Evolutionary conservation across 2,797 vertebrate species (phyloP).

Genomic region (Carapus acus): DNA sequence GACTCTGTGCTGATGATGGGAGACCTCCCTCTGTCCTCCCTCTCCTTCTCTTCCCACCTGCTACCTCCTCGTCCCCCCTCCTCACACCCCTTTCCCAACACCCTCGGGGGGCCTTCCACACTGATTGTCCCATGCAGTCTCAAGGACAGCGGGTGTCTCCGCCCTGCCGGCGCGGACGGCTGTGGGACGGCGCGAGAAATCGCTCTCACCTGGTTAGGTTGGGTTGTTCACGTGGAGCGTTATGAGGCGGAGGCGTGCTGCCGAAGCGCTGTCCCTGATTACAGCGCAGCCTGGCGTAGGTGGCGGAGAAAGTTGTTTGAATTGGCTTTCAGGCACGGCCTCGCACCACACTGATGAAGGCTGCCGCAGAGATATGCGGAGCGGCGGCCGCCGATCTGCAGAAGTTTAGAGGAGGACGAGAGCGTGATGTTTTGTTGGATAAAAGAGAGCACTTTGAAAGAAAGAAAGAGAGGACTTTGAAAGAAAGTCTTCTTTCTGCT

Average conservation of each 20-base stretch:
- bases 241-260: constrained; percentile 40
- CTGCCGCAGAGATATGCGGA: constrained; percentile 21
- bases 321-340: constrained; percentile 37
- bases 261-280: constrained; percentile 44
- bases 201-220: constrained; percentile 48
- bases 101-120: no score
- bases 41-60: constrained; percentile 40
- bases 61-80: constrained; percentile 21
- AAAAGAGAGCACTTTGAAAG: no score
- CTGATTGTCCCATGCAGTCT: constrained; percentile 55
- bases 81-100: constrained; percentile 4
- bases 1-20: constrained; percentile 43
- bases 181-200: constrained; percentile 38
- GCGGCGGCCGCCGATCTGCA: constrained; percentile 23
- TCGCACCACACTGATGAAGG: constrained; percentile 5
- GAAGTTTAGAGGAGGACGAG: constrained; percentile 22
- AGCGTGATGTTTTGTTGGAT: constrained; percentile 12
- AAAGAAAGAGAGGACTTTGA: no score
- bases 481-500: no score
- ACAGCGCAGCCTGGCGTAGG: constrained; percentile 14
- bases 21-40: constrained; percentile 24
- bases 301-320: constrained; percentile 48
- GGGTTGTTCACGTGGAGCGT: constrained; percentile 27
- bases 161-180: constrained; percentile 26
- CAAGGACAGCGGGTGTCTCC: constrained; percentile 8